Percentiles rank a stretch among this genome's conserved stretches.
These are phyloP conservation scores for Pelvicachromis taeniatus DNA, from an alignment of 2,113 vertebrate species.

Conservation along the genomic window DNA sequence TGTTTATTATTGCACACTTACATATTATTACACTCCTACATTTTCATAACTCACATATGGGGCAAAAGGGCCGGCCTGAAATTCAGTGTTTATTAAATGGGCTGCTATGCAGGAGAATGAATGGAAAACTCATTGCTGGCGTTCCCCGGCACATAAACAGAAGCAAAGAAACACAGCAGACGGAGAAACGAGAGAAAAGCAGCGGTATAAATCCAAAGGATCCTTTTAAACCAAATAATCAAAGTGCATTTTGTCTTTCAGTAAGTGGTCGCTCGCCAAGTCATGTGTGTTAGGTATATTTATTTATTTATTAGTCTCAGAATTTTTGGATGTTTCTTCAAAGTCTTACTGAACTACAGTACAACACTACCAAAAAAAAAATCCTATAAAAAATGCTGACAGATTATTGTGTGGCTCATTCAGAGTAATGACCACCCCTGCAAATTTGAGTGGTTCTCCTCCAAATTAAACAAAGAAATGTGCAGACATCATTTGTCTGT, in stretches of 20 bases:
- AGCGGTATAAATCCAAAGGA: background rate
- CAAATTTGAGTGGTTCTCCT: background rate
- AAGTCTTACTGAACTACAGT: background rate
- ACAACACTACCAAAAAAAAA: background rate
- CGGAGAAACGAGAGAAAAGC: background rate
- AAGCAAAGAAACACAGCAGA: background rate
- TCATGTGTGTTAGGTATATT: background rate
- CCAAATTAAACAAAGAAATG: background rate
- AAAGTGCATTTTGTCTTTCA: background rate
- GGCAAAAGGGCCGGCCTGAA: conserved; percentile 21
- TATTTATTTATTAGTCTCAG: background rate
- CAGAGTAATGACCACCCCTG: background rate
- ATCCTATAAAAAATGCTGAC: background rate
- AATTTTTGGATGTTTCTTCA: background rate
- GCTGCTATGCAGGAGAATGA: background rate
- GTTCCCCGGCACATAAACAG: background rate
- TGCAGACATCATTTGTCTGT: background rate
- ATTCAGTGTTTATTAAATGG: conserved; percentile 28
- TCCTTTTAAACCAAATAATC: background rate
- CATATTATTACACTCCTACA: conserved; percentile 27
- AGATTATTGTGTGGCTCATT: background rate
- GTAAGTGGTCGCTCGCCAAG: background rate
- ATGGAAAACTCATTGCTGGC: conserved; percentile 25
- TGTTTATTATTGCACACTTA: conserved; percentile 53
- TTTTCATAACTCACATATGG: conserved; percentile 19